Base-by-base conservation (phyloP, 1,140 invertebrate genomes). In the Pseudomyrmex pallidus region DNA sequence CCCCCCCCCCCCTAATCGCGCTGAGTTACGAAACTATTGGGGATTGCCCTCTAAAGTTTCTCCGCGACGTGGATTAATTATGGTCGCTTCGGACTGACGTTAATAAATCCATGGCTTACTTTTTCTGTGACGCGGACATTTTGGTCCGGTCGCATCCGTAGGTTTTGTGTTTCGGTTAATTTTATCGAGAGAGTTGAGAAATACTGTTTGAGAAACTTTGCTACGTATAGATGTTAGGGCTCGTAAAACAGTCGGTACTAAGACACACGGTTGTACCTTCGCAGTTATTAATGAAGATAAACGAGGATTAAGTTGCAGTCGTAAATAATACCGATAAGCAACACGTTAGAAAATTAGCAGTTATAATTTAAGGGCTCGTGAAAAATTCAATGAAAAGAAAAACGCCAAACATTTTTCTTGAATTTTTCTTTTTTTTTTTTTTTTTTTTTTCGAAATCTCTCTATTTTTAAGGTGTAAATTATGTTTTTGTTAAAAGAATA, bases 11-110 rank as follows among this genome's bases (percentile, higher is more conserved):
- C 61, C 22, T 46, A 80, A 72, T 70, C 44, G 66, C 44, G 66
- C 2, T 8, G 20, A 25, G 76, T 80, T 72, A 48, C 54, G 15
- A 80, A 80, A 68, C 46, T 80, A 80, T 72, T 50, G 54, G 54
- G 54, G 46, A 80, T 20, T 20, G 64, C 57, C 35, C 56, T 70
- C 54, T 66, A 44, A 48, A 78, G 76, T 70, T 78, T 35, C 44
- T 52, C 59, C 63, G 54, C 20, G 76, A 80, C 66, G 57, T 57
- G 66, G 54, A 80, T 80, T 70, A 59, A 80, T 80, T 72, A 70
- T 70, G 54, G 54, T 12, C 13, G 50, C 52, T 13, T 35, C 52
- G 48, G 35, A 78, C 35, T 54, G 44, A 59, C 44, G 44, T 80
- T 80, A 80, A 72, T 80, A 70, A 80, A 72, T 59, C 44, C 44